phyloP scores from a whole-genome alignment of 2,888 invertebrate species.

The Synanthedon tipuliformis region DNA sequence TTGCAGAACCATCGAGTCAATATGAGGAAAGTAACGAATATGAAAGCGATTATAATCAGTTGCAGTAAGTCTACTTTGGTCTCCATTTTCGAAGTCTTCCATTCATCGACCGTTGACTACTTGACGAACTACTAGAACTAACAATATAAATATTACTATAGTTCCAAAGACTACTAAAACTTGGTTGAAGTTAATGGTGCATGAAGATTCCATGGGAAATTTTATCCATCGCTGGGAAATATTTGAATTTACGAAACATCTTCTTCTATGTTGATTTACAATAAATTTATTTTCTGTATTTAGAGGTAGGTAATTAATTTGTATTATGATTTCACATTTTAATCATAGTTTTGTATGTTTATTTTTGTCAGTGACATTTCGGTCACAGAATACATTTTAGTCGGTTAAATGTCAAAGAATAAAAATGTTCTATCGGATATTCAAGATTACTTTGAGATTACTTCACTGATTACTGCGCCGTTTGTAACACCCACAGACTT shows the following conservation, averaged over 20 bases:
- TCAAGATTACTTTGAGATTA: no score
- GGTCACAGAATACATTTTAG: no score
- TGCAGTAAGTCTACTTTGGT: constrained; percentile 29
- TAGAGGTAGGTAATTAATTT: no score
- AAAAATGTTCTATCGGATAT: no score
- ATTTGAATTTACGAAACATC: not conserved
- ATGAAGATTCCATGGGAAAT: not conserved
- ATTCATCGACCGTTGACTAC: constrained; percentile 34
- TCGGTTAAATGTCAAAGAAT: no score
- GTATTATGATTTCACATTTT: no score
- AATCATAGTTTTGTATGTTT: no score
- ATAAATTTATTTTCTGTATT: no score
- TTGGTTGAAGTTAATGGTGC: constrained; percentile 37
- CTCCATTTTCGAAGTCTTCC: constrained; percentile 8
- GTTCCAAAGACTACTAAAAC: constrained; percentile 45
- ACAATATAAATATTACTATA: constrained; percentile 35
- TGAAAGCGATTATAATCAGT: constrained; percentile 35
- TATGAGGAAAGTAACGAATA: constrained; percentile 37
- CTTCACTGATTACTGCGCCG: no score
- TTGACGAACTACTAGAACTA: constrained; percentile 45
- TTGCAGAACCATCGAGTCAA: constrained; percentile 53
- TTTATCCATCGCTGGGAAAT: constrained; percentile 11
- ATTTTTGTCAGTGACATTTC: no score
- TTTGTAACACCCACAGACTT: no score
- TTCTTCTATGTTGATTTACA: no score